Evolutionary conservation across 2,888 invertebrate genomes (phyloP).

Genomic region (Drosophila basisetae): DNA sequence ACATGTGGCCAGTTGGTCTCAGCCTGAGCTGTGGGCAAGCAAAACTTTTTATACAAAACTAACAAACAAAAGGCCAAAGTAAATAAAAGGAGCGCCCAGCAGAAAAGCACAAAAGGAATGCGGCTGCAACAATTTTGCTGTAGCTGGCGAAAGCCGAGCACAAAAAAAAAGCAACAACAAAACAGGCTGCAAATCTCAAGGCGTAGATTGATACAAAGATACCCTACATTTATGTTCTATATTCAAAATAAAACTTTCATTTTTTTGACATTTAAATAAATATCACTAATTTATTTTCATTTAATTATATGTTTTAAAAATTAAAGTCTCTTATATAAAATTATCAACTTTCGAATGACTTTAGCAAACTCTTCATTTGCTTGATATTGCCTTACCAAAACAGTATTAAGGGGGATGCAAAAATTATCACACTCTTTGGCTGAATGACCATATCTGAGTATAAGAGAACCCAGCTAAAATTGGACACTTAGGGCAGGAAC

Average conservation of each 20-base stretch:
- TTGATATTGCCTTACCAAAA: not conserved
- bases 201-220: not conserved
- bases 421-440: constrained; percentile 56
- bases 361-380: not conserved
- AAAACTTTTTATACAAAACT: constrained; percentile 67
- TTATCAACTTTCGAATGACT: not conserved
- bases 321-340: not conserved
- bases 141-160: constrained; percentile 37
- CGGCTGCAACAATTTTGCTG: constrained; percentile 49
- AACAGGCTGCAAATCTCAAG: not conserved
- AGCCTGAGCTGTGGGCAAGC: constrained; percentile 44
- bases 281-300: not conserved
- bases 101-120: constrained; percentile 44
- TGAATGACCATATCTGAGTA: constrained; percentile 28
- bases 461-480: constrained; percentile 54
- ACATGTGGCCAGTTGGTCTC: constrained; percentile 61
- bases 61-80: constrained; percentile 75
- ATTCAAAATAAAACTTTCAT: not conserved
- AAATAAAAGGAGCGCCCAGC: constrained; percentile 63
- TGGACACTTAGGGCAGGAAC: constrained; percentile 59
- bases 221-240: not conserved
- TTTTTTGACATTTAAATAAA: not conserved
- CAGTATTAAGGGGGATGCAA: constrained; percentile 6
- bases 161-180: constrained; percentile 39
- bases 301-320: not conserved